Evolutionary conservation across 1,140 invertebrate species (phyloP), one percentile per base, ranked within the genome.

Genomic region (Temnothorax longispinosus): DNA sequence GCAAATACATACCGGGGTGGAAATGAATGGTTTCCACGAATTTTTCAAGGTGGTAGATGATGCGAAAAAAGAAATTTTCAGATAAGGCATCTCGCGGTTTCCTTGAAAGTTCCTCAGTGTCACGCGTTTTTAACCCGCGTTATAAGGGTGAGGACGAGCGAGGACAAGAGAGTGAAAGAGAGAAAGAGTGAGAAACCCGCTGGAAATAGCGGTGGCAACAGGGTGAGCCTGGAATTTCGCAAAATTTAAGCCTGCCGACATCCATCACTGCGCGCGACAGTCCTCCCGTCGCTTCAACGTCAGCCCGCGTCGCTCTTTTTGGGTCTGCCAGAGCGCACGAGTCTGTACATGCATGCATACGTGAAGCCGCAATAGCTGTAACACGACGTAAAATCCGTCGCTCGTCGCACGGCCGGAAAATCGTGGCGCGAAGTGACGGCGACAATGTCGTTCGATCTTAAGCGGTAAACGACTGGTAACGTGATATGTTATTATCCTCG

Each of bases 201-300:
- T 58, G 65, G 32, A 85, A 74, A 85, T 69, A 85, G 85, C 85
- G 80, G 10, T 74, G 47, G 60, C 56, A 47, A 47, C 65, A 76
- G 87, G 80, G 71, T 56, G 75, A 58, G 69, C 38, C 64, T 50
- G 89, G 88, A 91, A 91, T 91, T 91, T 82, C 90, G 87, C 77
- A 77, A 91, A 91, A 91, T 91, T 91, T 91, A 91, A 91, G 88
- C 90, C 88, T 91, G 76, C 85, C 86, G 85, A 88, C 89, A 91
- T 91, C 89, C 90, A 91, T 91, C 89, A 91, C 89, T 75, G 78
- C 47, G 76, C 72, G 72, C 84, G 89, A 91, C 89, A 90, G 82
- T 82, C 69, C 80, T 64, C 86, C 72, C 72, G 41, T 71, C 64
- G 58, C 82, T 76, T 60, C 65, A 64, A 78, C 77, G 71, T 85